Percentiles rank a stretch among this genome's conserved stretches.
phyloP scores from a whole-genome alignment of 2,113 vertebrate species.

The Illadopsis cleaveri region DNA sequence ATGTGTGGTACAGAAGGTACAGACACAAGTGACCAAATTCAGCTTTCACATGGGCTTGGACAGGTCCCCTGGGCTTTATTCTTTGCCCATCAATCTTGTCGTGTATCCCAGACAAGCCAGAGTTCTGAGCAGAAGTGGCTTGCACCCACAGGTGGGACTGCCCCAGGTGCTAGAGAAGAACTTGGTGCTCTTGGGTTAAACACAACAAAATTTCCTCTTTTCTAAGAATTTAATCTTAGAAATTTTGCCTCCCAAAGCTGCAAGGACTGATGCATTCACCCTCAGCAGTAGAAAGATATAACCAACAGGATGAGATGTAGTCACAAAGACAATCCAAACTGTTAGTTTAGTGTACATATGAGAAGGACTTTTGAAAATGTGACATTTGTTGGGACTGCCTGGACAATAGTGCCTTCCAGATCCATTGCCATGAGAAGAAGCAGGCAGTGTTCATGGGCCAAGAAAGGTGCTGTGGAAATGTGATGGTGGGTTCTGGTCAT shows the following conservation, averaged over 20 bases:
- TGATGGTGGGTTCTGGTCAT: background rate
- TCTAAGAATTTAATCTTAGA: background rate
- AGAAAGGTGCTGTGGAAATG: background rate
- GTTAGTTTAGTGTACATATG: background rate
- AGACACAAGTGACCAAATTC: background rate
- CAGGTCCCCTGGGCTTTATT: background rate
- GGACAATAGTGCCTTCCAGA: background rate
- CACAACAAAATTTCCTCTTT: background rate
- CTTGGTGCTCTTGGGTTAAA: accelerated
- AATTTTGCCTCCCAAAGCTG: background rate
- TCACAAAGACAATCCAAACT: background rate
- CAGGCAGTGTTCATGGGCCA: background rate
- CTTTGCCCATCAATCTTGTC: background rate
- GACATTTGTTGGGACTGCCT: background rate
- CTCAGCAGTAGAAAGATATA: background rate
- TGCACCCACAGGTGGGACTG: background rate
- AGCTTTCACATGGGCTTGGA: background rate
- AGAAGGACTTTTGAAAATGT: background rate
- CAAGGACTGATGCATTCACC: background rate
- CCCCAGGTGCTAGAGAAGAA: background rate
- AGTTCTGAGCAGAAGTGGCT: background rate
- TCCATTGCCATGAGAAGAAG: background rate
- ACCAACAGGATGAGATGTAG: background rate
- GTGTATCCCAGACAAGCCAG: background rate
- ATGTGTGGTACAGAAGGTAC: background rate